A percentile compares a stretch with the other conserved stretches of the same genome.
phyloP scores from a whole-genome alignment of 2,797 vertebrate species.

The Myotis findleyi region DNA sequence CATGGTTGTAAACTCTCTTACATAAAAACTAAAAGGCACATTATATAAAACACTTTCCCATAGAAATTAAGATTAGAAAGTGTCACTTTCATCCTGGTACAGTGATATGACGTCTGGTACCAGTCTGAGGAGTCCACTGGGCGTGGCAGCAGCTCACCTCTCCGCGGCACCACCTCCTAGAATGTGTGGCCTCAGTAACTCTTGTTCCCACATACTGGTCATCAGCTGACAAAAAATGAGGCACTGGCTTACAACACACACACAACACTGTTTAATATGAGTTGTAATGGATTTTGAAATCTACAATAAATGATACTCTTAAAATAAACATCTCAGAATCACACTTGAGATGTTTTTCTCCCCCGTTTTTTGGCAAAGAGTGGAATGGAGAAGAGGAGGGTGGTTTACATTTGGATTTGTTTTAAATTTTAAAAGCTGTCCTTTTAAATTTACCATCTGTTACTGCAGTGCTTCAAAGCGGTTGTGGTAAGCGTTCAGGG shows the following conservation, averaged over 20 bases:
- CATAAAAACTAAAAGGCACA: background rate
- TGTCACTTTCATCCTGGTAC: background rate
- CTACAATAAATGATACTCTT: slow-evolving; percentile 62
- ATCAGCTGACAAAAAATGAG: background rate
- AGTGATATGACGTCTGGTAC: background rate
- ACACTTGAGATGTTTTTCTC: background rate
- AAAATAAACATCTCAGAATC: slow-evolving; percentile 65
- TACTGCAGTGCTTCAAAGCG: slow-evolving; percentile 73
- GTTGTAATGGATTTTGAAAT: slow-evolving; percentile 65
- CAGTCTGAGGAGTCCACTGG: no score
- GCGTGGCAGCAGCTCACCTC: fast-evolving
- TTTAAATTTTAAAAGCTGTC: slow-evolving; percentile 79
- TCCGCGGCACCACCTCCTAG: background rate
- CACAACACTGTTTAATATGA: background rate
- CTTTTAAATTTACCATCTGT: slow-evolving; percentile 82
- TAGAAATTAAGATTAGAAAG: background rate
- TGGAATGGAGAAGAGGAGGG: slow-evolving; percentile 57
- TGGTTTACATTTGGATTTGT: slow-evolving; percentile 76
- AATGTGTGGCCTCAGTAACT: background rate
- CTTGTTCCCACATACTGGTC: background rate
- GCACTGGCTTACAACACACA: background rate
- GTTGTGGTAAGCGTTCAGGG: slow-evolving; percentile 69
- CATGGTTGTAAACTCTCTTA: background rate
- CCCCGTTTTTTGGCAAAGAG: slow-evolving; percentile 48
- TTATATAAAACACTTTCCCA: background rate